Evolutionary conservation across 53 echinoderm and acorn worm species (phyloP).

Genomic region (Actinopyga echinites): DNA sequence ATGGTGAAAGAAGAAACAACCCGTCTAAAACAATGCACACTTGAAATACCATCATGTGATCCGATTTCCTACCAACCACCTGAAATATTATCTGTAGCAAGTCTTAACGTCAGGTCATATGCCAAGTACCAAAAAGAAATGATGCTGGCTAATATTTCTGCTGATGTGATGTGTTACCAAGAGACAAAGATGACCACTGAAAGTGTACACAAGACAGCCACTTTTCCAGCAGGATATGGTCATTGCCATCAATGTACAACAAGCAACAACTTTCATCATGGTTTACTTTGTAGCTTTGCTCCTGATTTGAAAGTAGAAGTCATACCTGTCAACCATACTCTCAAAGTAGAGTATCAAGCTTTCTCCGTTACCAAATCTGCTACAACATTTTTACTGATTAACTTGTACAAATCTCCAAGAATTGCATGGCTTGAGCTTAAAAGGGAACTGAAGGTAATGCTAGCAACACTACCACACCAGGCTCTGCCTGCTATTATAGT

Average conservation of each 20-base stretch:
- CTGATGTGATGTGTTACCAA: constrained; percentile 42
- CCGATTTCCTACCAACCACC: not conserved
- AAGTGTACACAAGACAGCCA: not conserved
- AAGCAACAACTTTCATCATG: not conserved
- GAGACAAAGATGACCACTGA: constrained; percentile 36
- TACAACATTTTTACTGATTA: not conserved
- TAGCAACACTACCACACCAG: not conserved
- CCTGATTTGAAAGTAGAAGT: not conserved
- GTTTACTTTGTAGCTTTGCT: not conserved
- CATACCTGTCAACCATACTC: not conserved
- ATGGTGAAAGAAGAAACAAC: not conserved
- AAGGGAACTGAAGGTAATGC: not conserved
- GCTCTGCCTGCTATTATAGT: not conserved
- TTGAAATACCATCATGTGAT: not conserved
- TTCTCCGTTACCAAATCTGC: not conserved
- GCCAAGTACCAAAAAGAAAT: constrained; percentile 16
- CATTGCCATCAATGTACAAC: not conserved
- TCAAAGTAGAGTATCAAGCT: not conserved
- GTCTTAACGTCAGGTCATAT: constrained; percentile 17
- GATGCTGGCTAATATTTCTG: not conserved
- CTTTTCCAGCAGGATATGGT: not conserved
- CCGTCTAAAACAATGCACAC: not conserved
- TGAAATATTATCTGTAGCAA: not conserved
- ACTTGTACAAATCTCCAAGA: constrained; percentile 34
- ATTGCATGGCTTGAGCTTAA: not conserved